Base-by-base conservation (phyloP, 2,797 vertebrate species). In the Characodon lateralis region DNA sequence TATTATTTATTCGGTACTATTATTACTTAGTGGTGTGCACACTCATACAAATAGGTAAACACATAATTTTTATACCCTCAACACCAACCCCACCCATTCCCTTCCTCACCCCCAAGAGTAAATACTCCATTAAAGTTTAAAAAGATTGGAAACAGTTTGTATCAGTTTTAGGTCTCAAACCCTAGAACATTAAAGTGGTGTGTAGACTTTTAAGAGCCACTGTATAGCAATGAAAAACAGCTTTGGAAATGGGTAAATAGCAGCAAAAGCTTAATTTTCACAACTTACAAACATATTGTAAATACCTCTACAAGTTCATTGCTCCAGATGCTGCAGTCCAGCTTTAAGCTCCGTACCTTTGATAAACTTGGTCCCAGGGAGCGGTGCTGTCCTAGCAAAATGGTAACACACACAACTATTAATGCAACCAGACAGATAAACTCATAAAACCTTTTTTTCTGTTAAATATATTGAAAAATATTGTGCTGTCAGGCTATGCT, bases 221-320 rank as follows among this genome's bases (percentile, higher is more conserved):
- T 9, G 24, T 26, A 58, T 58, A 12, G 9, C 56, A 58, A 58
- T 58, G 56, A 58, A 58, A 51, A 26, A 55, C 53, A 55, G 56
- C 12, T 58, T 58, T 58, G 20, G 24, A 58, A 26, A 26, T 26
- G 24, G n/a, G 24, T 58, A 58, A 26, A 58, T 26, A 13, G n/a
- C 39, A 46, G 66, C 0, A 0, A 18, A 14, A 51, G 50, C 16
- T 51, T 6, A 5, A 46, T 6, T n/a, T 43, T 66, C 10, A 28
- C 0, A 14, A 61, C 7, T 13, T 50, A 41, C 18, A 69, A 48
- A 31, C n/a, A n/a, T 16, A 3, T 55, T 39, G 10, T 6, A 71
- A 72, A 16, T 85, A 98, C 98, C 97, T 99, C 97, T n/a, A 99
- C 97, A 14, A 99, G 97, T 74, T 98, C 97, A 82, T 98, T 99